Evolutionary conservation across 2,797 vertebrate species (phyloP).

Genomic region (Gouania willdenowi): DNA sequence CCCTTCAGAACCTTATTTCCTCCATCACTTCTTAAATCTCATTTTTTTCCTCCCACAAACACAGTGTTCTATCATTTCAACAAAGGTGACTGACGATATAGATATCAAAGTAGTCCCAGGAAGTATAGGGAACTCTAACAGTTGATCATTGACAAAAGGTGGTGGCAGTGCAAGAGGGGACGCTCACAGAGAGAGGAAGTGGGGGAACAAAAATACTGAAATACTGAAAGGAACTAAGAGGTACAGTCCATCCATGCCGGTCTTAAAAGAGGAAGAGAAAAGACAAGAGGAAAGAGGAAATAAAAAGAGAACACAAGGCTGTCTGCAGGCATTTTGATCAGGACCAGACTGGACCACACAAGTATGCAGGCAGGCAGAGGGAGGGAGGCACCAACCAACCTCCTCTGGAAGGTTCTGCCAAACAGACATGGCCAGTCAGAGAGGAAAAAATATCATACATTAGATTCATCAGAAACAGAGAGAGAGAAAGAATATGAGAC

Average conservation of each 20-base stretch:
- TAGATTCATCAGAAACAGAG: constrained; percentile 71
- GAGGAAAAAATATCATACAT: constrained; percentile 70
- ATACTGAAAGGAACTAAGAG: constrained; percentile 29
- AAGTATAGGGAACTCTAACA: constrained; percentile 19
- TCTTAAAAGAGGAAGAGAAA: constrained; percentile 51
- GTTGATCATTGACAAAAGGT: constrained; percentile 5
- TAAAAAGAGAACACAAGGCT: constrained; percentile 50
- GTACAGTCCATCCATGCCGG: constrained; percentile 69
- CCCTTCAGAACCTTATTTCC: constrained; percentile 4
- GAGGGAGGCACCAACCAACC: constrained; percentile 78
- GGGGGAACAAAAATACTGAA: no score
- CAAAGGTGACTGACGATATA: constrained; percentile 22
- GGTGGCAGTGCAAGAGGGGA: constrained; percentile 27
- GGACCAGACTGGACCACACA: constrained; percentile 57
- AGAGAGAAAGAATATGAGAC: constrained; percentile 57
- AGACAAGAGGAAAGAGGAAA: constrained; percentile 16
- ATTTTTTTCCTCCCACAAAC: constrained; percentile 3
- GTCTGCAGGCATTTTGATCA: constrained; percentile 72
- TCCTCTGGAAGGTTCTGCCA: constrained; percentile 82
- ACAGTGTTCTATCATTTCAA: constrained; percentile 17
- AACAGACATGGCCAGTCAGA: constrained; percentile 72
- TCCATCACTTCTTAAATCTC: neutral
- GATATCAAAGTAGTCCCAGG: constrained; percentile 23
- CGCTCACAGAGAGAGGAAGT: constrained; percentile 35
- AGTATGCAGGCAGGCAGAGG: constrained; percentile 70